Evolutionary conservation across 2,797 vertebrate species (phyloP).

Genomic region (Melanotaenia pygmaea): DNA sequence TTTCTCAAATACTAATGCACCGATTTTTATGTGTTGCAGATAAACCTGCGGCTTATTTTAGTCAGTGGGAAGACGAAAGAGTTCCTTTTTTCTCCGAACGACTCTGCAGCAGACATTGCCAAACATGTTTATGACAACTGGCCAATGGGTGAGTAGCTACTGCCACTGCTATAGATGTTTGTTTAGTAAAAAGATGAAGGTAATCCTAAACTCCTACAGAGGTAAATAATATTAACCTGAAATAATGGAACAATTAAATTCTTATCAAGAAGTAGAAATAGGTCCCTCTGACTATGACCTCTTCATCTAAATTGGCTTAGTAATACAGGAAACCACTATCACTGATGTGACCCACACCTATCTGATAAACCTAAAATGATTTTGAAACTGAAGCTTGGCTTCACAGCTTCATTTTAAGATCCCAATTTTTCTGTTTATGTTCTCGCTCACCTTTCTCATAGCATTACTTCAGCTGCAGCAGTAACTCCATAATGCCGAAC

Average conservation of each 20-base stretch:
- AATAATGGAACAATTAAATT: too few relatives aligned
- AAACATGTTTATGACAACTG: slow-evolving; percentile 98
- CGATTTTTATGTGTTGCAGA: slow-evolving; percentile 81
- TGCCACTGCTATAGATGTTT: background rate
- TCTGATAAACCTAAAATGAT: background rate
- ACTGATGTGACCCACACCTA: background rate
- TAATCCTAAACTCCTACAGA: background rate
- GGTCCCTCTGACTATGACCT: background rate
- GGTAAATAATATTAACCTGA: background rate
- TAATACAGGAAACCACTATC: background rate
- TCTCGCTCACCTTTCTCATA: background rate
- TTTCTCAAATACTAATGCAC: slow-evolving; percentile 1
- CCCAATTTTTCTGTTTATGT: background rate
- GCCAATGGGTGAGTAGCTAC: slow-evolving; percentile 92
- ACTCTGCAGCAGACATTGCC: slow-evolving; percentile 96
- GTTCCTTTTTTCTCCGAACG: slow-evolving; percentile 95
- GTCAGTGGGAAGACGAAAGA: slow-evolving; percentile 99
- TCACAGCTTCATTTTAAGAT: background rate
- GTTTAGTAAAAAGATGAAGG: background rate
- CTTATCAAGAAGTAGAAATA: background rate
- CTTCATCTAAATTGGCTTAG: background rate
- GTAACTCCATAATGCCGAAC: too few relatives aligned
- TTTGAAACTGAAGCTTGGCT: background rate
- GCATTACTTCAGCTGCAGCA: background rate
- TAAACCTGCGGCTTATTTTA: slow-evolving; percentile 97